These are phyloP conservation scores for Sycobia sp. DNA, from an alignment of 1,140 invertebrate species.

Conservation along the genomic window DNA sequence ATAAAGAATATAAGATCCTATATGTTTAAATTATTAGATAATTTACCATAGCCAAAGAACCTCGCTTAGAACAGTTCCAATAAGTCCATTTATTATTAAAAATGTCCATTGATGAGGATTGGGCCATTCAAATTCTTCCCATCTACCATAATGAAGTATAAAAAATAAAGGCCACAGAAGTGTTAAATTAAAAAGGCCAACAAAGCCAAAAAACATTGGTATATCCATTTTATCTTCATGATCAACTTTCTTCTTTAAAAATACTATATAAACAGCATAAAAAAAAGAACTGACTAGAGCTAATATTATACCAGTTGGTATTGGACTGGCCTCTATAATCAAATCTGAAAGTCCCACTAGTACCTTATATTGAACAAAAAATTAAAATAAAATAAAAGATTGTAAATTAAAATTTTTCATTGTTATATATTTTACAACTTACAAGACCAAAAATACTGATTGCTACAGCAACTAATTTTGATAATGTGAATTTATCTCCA, in stretches of 20 bases:
- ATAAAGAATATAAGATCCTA: not conserved
- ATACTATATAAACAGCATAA: conserved; percentile 84
- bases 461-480: conserved; percentile 79
- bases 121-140: conserved; percentile 84
- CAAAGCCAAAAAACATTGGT: conserved; percentile 90
- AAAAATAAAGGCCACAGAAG: conserved; percentile 87
- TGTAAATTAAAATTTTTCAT: conserved; percentile 9
- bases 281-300: conserved; percentile 82
- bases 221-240: conserved; percentile 88
- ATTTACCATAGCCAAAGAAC: conserved; percentile 85
- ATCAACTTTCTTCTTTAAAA: conserved; percentile 79
- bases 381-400: conserved; percentile 26
- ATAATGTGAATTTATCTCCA: conserved; percentile 80
- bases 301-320: conserved; percentile 77
- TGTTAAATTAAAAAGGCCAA: conserved; percentile 82
- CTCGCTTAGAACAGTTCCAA: conserved; percentile 86
- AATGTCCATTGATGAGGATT: conserved; percentile 76
- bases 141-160: conserved; percentile 76
- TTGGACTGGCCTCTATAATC: conserved; percentile 59
- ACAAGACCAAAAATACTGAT: conserved; percentile 80
- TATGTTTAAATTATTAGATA: not conserved
- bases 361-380: conserved; percentile 55
- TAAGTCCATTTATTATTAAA: conserved; percentile 81
- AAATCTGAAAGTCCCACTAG: conserved; percentile 76
- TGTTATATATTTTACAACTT: conserved; percentile 53